Base-by-base conservation (phyloP, 2,113 vertebrate genomes). In the Progne subis region DNA sequence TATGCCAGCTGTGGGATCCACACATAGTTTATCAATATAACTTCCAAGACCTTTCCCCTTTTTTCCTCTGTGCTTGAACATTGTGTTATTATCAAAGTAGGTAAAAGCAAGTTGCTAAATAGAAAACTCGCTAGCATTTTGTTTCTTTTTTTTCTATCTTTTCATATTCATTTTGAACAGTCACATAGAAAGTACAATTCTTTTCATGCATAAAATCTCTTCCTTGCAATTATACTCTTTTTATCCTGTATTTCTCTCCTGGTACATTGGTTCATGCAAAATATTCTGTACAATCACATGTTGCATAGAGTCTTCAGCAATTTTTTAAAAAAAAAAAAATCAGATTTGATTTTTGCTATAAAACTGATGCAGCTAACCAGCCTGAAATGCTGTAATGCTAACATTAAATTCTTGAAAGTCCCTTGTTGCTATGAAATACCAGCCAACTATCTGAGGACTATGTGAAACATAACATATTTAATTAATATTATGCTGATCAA, bases 1-100 rank as follows among this genome's bases (percentile, higher is more conserved):
- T 89, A 92, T 98, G 97, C 97, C 97, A 97, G 97, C 97, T 97
- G 81, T 89, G 97, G 93, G 92, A 95, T 97, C 97, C 93, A 96
- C 98, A 98, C 97, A 1, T 97, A 98, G 95, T 98, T 98, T 97
- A 97, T 98, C 98, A 98, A 97, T 98, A 98, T 97, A 96, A 97
- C 91, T 98, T 97, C 74, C 97, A 96, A 97, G 96, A 98, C 95
- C 97, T 97, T 97, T 98, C 92, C 96, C 86, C 88, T 96, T 95
- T 95, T 95, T 96, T n/a, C 69, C 80, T 92, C 95, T 86, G 68
- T 53, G 91, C 92, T 95, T 86, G 57, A 86, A 90, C 63, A 59
- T 72, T 95, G 88, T 71, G 47, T 92, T 96, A 94, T 94, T 97
- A 95, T 95, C 94, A 82, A 94, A 82, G 96, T 56, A 96, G 68